These are phyloP conservation scores for Lasiommata megera DNA, from an alignment of 2,888 invertebrate species.

Conservation along the genomic window DNA sequence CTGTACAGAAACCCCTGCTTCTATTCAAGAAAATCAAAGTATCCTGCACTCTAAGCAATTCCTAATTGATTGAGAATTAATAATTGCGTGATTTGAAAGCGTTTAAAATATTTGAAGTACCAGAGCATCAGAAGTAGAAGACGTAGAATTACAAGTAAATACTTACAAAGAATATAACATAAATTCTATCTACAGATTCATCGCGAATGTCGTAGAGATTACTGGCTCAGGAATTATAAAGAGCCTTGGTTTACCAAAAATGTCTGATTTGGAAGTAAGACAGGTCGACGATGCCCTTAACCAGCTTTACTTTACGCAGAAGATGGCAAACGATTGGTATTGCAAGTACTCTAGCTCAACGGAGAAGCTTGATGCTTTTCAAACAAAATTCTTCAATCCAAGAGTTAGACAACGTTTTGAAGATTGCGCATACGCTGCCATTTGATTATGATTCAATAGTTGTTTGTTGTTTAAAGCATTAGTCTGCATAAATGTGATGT, in stretches of 20 bases:
- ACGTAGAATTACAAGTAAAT: neutral
- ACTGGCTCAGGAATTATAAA: conserved; percentile 66
- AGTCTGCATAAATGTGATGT: neutral
- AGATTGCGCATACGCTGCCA: conserved; percentile 59
- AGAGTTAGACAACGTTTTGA: conserved; percentile 42
- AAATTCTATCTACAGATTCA: conserved; percentile 59
- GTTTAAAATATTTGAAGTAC: neutral
- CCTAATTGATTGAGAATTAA: too few species aligned
- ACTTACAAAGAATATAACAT: neutral
- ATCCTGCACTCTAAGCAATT: too few species aligned
- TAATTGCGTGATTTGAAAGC: neutral
- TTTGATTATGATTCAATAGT: conserved; percentile 34
- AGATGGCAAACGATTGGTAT: conserved; percentile 56
- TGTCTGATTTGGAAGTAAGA: conserved; percentile 63
- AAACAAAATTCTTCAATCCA: conserved; percentile 52
- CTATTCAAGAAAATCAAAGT: too few species aligned
- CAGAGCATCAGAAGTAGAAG: neutral
- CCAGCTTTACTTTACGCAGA: conserved; percentile 47
- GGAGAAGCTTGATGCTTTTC: conserved; percentile 45
- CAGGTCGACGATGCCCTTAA: conserved; percentile 60
- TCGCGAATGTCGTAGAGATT: conserved; percentile 67
- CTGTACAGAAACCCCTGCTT: too few species aligned
- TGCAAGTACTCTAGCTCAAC: conserved; percentile 48
- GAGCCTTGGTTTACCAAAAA: conserved; percentile 70
- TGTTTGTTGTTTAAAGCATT: neutral